These are phyloP conservation scores for Acrocephalus scirpaceus DNA, from an alignment of 2,797 vertebrate genomes.

Conservation along the genomic window DNA sequence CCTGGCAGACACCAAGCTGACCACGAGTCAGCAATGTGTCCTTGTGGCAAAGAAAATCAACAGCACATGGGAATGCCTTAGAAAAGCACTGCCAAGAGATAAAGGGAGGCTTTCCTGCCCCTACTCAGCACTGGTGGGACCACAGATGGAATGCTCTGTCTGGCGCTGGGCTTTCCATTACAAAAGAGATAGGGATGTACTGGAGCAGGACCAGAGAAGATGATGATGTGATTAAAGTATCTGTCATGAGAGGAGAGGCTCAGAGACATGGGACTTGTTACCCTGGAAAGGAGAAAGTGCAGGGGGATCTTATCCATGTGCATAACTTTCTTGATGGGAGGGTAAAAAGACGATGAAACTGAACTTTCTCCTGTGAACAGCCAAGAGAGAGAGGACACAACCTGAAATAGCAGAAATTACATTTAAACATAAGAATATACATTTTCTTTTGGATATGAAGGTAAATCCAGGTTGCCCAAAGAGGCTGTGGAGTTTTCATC, in stretches of 20 bases:
- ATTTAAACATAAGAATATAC: not conserved
- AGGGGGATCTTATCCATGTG: not conserved
- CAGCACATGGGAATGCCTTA: not conserved
- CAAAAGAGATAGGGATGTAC: not conserved
- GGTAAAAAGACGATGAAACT: not conserved
- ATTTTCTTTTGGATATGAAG: not conserved
- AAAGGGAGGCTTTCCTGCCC: not conserved
- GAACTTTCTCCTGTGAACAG: not conserved
- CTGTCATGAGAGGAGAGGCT: not conserved
- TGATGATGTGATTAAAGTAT: not conserved
- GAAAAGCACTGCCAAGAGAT: not conserved
- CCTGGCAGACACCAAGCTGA: not conserved
- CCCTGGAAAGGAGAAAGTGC: not conserved
- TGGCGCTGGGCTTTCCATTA: not conserved
- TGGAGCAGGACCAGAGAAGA: not conserved
- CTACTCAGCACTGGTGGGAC: not conserved
- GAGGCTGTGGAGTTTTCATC: not conserved
- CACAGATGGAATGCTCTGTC: not conserved
- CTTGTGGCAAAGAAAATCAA: not conserved
- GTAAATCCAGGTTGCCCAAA: not conserved
- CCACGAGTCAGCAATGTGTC: not conserved
- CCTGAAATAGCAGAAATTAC: not conserved
- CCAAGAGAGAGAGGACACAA: not conserved
- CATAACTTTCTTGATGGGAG: not conserved
- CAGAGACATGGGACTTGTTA: not conserved